Conservation (phyloP, 2,888 invertebrate genomes). For the Eupelmus urozonus region DNA sequence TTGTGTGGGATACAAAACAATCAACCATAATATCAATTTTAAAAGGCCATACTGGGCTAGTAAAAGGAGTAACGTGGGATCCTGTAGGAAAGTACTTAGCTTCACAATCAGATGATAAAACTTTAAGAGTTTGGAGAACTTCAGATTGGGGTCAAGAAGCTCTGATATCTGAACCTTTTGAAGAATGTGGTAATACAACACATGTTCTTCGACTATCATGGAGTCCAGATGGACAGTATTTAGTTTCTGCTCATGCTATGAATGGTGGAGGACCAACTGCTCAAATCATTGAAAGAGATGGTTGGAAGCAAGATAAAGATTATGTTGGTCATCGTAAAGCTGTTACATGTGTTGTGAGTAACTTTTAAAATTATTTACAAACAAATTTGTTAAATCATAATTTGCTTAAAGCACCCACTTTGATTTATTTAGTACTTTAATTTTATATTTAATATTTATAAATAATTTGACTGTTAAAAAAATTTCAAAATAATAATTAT, state of each 20-base stretch:
- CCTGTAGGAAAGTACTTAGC: conserved; percentile 98
- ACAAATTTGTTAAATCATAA: not conserved
- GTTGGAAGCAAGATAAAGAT: conserved; percentile 96
- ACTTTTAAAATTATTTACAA: conserved; percentile 28
- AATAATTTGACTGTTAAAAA: not conserved
- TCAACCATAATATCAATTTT: conserved; percentile 90
- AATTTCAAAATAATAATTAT: too few species aligned
- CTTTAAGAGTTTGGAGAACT: conserved; percentile 96
- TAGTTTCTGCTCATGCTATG: conserved; percentile 98
- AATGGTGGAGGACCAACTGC: conserved; percentile 98
- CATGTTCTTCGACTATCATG: conserved; percentile 95
- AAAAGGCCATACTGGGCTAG: conserved; percentile 94
- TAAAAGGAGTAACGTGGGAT: conserved; percentile 99
- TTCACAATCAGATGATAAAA: conserved; percentile 97
- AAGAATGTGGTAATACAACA: conserved; percentile 91
- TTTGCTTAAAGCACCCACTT: not conserved
- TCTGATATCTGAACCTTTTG: conserved; percentile 93
- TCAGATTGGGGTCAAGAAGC: conserved; percentile 95
- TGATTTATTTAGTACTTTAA: not conserved
- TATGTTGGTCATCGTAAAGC: conserved; percentile 99
- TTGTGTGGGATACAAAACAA: conserved; percentile 96
- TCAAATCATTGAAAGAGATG: conserved; percentile 95
- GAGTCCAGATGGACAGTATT: conserved; percentile 98
- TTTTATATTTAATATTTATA: not conserved
- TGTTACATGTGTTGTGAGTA: conserved; percentile 91